These are phyloP conservation scores for Centropus unirufus DNA, from an alignment of 2,113 vertebrate genomes.

Conservation along the genomic window DNA sequence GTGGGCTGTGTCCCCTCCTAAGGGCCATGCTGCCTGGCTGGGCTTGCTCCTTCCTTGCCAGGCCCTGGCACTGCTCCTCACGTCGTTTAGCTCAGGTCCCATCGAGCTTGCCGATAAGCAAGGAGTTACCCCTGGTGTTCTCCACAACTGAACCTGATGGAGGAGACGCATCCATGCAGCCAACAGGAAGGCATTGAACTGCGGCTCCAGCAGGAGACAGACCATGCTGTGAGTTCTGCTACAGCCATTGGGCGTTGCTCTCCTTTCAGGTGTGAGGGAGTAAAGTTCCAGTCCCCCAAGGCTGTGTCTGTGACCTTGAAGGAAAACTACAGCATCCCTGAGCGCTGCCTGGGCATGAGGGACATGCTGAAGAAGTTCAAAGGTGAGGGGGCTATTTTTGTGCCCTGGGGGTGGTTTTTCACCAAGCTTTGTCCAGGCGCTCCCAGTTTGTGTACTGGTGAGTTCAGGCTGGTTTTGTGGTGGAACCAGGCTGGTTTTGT, in stretches of 20 bases:
- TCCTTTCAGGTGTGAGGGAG: slow-evolving; percentile 25
- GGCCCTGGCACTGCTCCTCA: not conserved
- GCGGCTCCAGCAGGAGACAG: fast-evolving
- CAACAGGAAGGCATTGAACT: not conserved
- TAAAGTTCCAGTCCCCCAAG: not conserved
- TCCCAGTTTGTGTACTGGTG: not conserved
- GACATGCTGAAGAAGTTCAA: slow-evolving; percentile 66
- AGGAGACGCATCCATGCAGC: not conserved
- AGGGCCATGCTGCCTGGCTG: fast-evolving
- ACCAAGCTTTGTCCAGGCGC: not conserved
- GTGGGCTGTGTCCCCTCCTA: not conserved
- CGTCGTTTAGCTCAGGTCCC: fast-evolving
- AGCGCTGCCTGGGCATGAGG: slow-evolving; percentile 49
- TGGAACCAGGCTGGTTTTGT: not conserved
- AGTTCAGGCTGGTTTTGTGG: not conserved
- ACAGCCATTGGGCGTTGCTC: not conserved
- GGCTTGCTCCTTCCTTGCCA: not conserved
- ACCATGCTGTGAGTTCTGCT: not conserved
- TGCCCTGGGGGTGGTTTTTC: not conserved
- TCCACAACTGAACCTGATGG: not conserved
- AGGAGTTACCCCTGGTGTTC: not conserved
- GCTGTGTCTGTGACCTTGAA: not conserved
- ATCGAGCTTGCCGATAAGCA: not conserved
- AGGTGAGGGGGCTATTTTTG: slow-evolving; percentile 15
- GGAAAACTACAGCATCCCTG: slow-evolving; percentile 58